phyloP scores from a whole-genome alignment of 1,140 invertebrate genomes.

The Cydia fagiglandana region DNA sequence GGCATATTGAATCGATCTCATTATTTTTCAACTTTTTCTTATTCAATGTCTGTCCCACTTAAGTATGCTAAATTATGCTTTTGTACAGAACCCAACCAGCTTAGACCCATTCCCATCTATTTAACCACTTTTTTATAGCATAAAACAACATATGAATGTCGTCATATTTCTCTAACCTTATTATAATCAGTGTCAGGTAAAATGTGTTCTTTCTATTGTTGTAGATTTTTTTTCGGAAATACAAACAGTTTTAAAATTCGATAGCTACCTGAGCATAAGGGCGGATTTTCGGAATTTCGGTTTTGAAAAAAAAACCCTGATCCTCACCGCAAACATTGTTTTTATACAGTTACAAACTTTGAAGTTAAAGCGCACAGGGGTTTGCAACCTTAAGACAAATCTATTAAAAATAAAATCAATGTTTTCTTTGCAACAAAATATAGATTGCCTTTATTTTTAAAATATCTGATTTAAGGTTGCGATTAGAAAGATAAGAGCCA shows the following conservation, averaged over 20 bases:
- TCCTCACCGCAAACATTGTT: conserved; percentile 76
- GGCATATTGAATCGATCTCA: no score
- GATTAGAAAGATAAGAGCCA: neutral
- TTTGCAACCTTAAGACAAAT: conserved; percentile 45
- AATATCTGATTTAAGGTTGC: neutral
- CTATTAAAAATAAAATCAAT: conserved; percentile 25
- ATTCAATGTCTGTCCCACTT: neutral
- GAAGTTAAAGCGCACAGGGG: conserved; percentile 44
- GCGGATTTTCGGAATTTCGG: conserved; percentile 71
- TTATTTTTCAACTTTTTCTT: neutral
- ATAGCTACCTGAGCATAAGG: conserved; percentile 73
- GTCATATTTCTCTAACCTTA: conserved; percentile 75
- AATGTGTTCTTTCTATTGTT: conserved; percentile 63
- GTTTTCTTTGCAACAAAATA: no score
- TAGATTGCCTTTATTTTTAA: no score
- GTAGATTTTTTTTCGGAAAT: conserved; percentile 69
- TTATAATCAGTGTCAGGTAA: conserved; percentile 76
- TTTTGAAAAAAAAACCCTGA: conserved; percentile 67
- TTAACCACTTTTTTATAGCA: conserved; percentile 23
- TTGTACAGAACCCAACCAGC: neutral
- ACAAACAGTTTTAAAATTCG: conserved; percentile 73
- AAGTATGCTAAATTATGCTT: neutral
- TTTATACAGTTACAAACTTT: conserved; percentile 59
- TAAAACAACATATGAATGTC: conserved; percentile 70
- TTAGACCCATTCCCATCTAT: neutral